These are phyloP conservation scores for Harpegnathos saltator DNA, from an alignment of 1,140 invertebrate species.

Conservation along the genomic window DNA sequence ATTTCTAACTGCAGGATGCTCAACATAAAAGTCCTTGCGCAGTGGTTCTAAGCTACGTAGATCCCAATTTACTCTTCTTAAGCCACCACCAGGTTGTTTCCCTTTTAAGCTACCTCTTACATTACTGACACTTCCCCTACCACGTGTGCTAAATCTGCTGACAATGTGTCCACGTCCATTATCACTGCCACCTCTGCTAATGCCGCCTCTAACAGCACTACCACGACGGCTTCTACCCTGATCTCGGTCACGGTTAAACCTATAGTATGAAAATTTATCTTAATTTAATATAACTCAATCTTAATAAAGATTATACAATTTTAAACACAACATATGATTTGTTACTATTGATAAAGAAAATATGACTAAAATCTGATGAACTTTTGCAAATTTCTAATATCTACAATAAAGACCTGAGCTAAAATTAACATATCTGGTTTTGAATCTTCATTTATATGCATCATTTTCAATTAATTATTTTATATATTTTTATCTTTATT, in stretches of 20 bases:
- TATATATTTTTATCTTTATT: no score
- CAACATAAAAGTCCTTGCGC: conserved; percentile 90
- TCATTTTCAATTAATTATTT: no score
- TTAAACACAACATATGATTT: neutral
- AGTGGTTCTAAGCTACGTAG: conserved; percentile 87
- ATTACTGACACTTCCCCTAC: conserved; percentile 82
- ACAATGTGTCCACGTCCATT: conserved; percentile 76
- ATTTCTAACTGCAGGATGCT: conserved; percentile 87
- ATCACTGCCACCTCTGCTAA: conserved; percentile 79
- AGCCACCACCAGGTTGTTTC: conserved; percentile 86
- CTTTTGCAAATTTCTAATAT: no score
- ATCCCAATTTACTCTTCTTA: conserved; percentile 90
- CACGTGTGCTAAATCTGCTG: conserved; percentile 81
- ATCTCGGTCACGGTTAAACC: conserved; percentile 82
- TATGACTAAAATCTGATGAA: neutral
- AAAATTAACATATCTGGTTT: no score
- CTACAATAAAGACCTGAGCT: no score
- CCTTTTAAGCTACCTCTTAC: conserved; percentile 76
- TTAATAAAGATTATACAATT: neutral
- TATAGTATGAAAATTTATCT: conserved; percentile 40
- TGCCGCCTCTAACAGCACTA: conserved; percentile 82
- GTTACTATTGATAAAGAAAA: neutral
- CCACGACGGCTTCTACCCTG: conserved; percentile 78
- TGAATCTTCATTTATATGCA: no score
- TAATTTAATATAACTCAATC: neutral